Conservation (phyloP, 1,140 invertebrate species). For the Drosophila triauraria region DNA sequence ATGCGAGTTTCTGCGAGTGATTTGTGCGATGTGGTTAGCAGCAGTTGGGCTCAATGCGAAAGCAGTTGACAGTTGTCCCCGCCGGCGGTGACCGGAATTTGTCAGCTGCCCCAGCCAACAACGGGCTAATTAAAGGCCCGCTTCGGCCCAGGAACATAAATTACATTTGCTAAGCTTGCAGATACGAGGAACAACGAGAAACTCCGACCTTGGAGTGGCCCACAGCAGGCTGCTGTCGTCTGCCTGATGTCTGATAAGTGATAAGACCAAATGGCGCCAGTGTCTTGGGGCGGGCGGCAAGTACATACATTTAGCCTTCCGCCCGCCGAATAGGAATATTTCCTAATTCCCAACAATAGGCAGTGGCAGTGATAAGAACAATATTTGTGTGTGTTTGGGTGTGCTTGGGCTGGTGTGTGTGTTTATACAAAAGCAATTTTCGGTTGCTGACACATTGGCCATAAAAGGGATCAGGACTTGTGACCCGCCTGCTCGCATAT, state of each 20-base stretch:
- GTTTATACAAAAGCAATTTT: slow-evolving; percentile 59
- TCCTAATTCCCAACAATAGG: slow-evolving; percentile 40
- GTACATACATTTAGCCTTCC: slow-evolving; percentile 20
- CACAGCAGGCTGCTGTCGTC: slow-evolving; percentile 36
- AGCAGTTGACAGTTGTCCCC: slow-evolving; percentile 62
- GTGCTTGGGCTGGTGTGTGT: neutral
- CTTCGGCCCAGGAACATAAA: slow-evolving; percentile 30
- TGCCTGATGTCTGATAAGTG: slow-evolving; percentile 61
- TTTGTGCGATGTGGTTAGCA: slow-evolving; percentile 47
- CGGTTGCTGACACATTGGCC: slow-evolving; percentile 52
- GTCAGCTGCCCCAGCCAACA: slow-evolving; percentile 24
- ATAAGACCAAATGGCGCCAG: slow-evolving; percentile 57
- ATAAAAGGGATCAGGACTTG: slow-evolving; percentile 58
- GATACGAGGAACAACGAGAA: neutral
- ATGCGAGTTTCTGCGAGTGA: slow-evolving; percentile 28
- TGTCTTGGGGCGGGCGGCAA: slow-evolving; percentile 19
- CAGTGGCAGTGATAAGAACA: slow-evolving; percentile 49
- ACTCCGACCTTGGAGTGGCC: slow-evolving; percentile 33
- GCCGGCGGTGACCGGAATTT: slow-evolving; percentile 24
- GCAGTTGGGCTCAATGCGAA: slow-evolving; percentile 51
- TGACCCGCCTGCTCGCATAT: slow-evolving; percentile 49
- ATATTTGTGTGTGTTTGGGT: slow-evolving; percentile 35
- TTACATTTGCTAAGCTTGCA: slow-evolving; percentile 34
- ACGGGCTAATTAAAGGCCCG: slow-evolving; percentile 47
- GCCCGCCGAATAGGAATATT: slow-evolving; percentile 38